Evolutionary conservation across 2,113 vertebrate species (phyloP), one percentile per base, ranked within the genome.

Genomic region (Ochotona curzoniae): DNA sequence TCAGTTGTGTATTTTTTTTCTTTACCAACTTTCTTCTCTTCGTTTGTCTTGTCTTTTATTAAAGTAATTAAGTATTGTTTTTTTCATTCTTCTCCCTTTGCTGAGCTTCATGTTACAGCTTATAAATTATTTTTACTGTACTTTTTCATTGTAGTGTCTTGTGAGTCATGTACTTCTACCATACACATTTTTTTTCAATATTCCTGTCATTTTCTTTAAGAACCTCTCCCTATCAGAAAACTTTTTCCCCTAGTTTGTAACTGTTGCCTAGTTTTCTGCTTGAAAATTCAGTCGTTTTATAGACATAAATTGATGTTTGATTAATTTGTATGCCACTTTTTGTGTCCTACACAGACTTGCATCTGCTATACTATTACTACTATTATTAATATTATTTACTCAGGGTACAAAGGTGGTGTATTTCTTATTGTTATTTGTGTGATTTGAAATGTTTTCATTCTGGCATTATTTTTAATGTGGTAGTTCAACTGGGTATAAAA

Each of bases 281-380:
- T 87, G 71, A 90, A 86, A n/a, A 74, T 28, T 14, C 47, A 57
- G 8, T 61, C 71, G 51, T 86, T 63, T 61, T 64, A 71, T 2
- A 15, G 57, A 26, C 21, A 79, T 63, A 66, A 67, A 78, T 84
- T 71, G 26, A 32, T 20, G 71, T 71, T 54, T 89, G 54, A 35
- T 64, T 6, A 44, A 18, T 44, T 93, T 73, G 26, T 32, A 1
- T 79, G 64, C 38, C 28, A 26, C 54, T 90, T 80, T 70, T 49
- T 79, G 71, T 98, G 97, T 98, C 98, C 99, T 99, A 99, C 99
- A 99, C 99, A 99, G 98, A 98, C 99, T 98, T 98, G 98, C 6
- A 44, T 44, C 38, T 44, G 6, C 38, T 44, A 44, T 44, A 44
- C 38, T 44, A 44, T 44, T 44, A 44, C 38, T 44, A 44, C 38